Conservation (phyloP, 2,113 vertebrate species). For the Numida meleagris region DNA sequence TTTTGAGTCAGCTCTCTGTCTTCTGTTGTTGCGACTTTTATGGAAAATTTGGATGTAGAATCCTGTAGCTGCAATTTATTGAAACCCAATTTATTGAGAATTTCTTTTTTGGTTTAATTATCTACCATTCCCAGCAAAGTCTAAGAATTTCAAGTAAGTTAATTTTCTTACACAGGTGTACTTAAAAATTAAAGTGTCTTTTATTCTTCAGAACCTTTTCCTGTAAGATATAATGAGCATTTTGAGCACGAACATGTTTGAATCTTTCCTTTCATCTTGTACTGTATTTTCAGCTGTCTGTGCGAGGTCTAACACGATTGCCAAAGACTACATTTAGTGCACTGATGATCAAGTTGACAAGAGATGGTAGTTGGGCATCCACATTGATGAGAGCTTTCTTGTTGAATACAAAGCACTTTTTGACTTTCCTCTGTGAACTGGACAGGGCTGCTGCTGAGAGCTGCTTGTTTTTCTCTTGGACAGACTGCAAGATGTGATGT, state of each 20-base stretch:
- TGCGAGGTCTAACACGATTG: background rate
- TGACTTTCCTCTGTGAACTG: slow-evolving; percentile 12
- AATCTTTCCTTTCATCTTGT: background rate
- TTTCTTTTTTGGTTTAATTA: background rate
- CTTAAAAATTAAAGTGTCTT: background rate
- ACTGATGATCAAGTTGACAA: background rate
- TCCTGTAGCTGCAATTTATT: background rate
- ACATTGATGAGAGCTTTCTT: background rate
- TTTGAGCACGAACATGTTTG: background rate
- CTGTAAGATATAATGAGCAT: background rate
- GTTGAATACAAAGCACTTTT: slow-evolving; percentile 30
- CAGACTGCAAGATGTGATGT: slow-evolving; percentile 37
- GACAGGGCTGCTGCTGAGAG: slow-evolving; percentile 19
- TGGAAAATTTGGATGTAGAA: background rate
- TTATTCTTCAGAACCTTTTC: background rate
- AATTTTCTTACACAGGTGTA: background rate
- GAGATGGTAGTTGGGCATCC: background rate
- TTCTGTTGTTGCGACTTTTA: background rate
- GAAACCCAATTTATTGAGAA: background rate
- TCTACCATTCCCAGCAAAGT: background rate
- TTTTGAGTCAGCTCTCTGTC: background rate
- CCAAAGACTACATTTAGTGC: background rate
- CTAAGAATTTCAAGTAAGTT: background rate
- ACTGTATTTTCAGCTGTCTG: background rate
- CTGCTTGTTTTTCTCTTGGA: slow-evolving; percentile 23